A percentile compares a stretch with the other conserved stretches of the same genome.
Conservation (phyloP, 1,140 invertebrate genomes). For the Danaus melanippus region DNA sequence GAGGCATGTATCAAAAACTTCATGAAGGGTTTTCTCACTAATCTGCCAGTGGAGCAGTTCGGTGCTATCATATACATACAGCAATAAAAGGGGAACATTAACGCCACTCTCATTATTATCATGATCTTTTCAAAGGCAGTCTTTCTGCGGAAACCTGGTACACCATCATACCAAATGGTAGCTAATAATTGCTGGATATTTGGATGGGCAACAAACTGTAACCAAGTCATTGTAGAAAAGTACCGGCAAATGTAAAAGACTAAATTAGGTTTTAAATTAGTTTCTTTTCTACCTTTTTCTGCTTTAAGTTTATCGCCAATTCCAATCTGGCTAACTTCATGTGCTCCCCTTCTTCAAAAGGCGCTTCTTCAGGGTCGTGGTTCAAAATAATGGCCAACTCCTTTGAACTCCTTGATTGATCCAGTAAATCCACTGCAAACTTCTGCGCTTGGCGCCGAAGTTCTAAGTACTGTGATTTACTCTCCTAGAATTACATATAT, state of each 20-base stretch:
- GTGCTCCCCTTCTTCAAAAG: conserved; percentile 79
- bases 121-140: conserved; percentile 77
- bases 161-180: conserved; percentile 93
- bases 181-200: conserved; percentile 94
- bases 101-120: conserved; percentile 82
- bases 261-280: not conserved
- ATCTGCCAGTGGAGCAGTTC: conserved; percentile 80
- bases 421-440: conserved; percentile 91
- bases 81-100: conserved; percentile 90
- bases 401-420: conserved; percentile 90
- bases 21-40: conserved; percentile 93
- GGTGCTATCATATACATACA: conserved; percentile 86
- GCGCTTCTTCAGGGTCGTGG: conserved; percentile 81
- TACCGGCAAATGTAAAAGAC: not conserved
- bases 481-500: conserved; percentile 72
- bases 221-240: conserved; percentile 14
- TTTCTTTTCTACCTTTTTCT: conserved; percentile 82
- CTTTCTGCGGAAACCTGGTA: conserved; percentile 90
- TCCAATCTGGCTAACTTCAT: conserved; percentile 87
- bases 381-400: conserved; percentile 95
- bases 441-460: conserved; percentile 89
- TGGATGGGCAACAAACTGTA: conserved; percentile 92
- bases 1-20: conserved; percentile 95
- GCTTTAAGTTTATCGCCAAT: conserved; percentile 92
- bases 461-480: conserved; percentile 84